phyloP scores from a whole-genome alignment of 1,140 invertebrate genomes.

The Cataglyphis hispanica region DNA sequence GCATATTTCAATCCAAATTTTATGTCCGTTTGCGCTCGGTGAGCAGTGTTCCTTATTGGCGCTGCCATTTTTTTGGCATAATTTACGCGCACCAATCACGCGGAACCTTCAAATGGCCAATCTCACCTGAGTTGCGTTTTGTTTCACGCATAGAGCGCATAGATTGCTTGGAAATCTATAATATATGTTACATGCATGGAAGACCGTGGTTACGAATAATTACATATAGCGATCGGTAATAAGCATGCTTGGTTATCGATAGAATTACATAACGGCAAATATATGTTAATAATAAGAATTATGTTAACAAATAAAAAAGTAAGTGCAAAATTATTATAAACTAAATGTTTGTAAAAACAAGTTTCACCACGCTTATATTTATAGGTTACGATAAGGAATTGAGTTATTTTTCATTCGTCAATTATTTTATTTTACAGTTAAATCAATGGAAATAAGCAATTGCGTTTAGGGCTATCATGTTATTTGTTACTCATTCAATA shows the following conservation, averaged over 20 bases:
- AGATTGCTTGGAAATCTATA: too few relatives aligned
- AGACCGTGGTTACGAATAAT: too few relatives aligned
- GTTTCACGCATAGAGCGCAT: too few relatives aligned
- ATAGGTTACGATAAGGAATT: background rate
- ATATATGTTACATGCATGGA: too few relatives aligned
- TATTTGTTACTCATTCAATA: constrained; percentile 75
- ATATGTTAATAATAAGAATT: constrained; percentile 7
- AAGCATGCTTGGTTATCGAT: background rate
- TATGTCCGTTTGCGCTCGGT: too few relatives aligned
- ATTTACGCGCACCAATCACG: too few relatives aligned
- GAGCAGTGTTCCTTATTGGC: too few relatives aligned
- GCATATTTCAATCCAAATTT: too few relatives aligned
- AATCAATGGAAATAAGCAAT: background rate
- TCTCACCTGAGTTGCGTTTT: too few relatives aligned
- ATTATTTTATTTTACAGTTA: constrained; percentile 24
- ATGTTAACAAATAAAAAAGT: constrained; percentile 20
- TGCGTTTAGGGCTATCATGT: constrained; percentile 75
- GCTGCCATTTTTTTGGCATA: too few relatives aligned
- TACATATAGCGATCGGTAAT: too few relatives aligned
- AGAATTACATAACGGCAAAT: background rate
- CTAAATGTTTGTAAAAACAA: background rate
- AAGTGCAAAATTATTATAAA: constrained; percentile 11
- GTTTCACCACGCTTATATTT: background rate
- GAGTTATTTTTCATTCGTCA: background rate
- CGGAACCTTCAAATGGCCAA: too few relatives aligned